Base-by-base conservation (phyloP, 92 coral and sea anemone genomes). In the Actinernus sp. region DNA sequence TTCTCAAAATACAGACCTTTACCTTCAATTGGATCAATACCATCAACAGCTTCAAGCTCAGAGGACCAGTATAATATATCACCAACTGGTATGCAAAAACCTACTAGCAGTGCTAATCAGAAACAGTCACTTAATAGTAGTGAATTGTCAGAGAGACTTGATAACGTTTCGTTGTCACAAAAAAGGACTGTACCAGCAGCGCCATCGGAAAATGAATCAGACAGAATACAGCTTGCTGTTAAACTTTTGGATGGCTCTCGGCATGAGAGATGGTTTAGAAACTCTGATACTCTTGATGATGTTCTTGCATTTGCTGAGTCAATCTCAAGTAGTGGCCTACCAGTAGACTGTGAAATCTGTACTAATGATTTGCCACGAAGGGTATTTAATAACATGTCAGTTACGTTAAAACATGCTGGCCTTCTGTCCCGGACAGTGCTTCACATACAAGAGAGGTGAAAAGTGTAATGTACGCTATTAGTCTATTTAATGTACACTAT, bases 161-260 rank as follows among this genome's bases (percentile, higher is more conserved):
- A 23, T 44, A 23, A 41, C 8, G 18, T 68, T 10, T 55, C 66
- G 4, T 64, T 76, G 25, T 50, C 45, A 27, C 41, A 32, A 14
- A 33, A 75, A 11, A 20, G 25, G 12, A 21, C 45, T 3, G 72
- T 84, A 54, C 90, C 88, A 30, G 46, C 33, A 27, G 94, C 78
- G 52, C 97, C 93, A 13, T 24, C 81, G 51, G 96, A 92, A 12
- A 26, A 56, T 30, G 76, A 90, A 26, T 52, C 80, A 48, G 65
- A 59, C 24, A 85, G 89, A 61, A 58, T 95, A 6, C 79, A 87
- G 21, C 92, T 95, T 25, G 99, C 99, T 1, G 41, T 95, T 4
- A 83, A 80, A 50, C 67, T 87, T 9, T 79, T 88, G 2, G 95
- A 95, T 75, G 99, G 99, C 21, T 57, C 93, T 46, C 84, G 99